Evolutionary conservation across 1,140 invertebrate species (phyloP).

Genomic region (Tetraneura akinire): DNA sequence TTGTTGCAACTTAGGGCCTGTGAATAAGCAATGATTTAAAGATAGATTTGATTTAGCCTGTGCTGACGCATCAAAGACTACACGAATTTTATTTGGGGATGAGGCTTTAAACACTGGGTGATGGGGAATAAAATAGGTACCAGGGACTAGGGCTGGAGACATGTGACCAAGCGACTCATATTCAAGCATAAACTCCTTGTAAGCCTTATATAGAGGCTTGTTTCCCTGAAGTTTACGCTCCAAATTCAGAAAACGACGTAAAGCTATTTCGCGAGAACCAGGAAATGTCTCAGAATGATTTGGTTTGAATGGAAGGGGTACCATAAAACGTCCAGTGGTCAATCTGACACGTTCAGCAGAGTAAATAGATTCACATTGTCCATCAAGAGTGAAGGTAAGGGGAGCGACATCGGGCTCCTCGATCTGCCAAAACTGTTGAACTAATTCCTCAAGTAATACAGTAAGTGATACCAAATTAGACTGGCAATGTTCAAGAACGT

Average conservation of each 20-base stretch:
- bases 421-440: neutral
- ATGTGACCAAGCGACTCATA: neutral
- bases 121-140: neutral
- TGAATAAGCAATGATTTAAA: slow-evolving; percentile 54
- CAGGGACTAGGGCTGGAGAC: neutral
- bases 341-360: neutral
- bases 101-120: neutral
- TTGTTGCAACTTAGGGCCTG: slow-evolving; percentile 58
- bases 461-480: neutral
- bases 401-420: neutral
- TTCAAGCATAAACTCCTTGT: neutral
- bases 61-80: slow-evolving; percentile 54
- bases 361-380: neutral
- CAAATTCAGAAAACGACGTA: neutral
- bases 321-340: neutral
- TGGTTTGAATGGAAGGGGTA: neutral
- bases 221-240: neutral
- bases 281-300: neutral
- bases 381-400: neutral
- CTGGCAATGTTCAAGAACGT: no score
- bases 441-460: neutral
- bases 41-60: slow-evolving; percentile 53
- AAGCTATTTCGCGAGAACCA: neutral
- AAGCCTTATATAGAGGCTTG: neutral
- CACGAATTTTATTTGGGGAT: neutral